Evolutionary conservation across 2,888 invertebrate genomes (phyloP).

Genomic region (Psylliodes chrysocephalus): DNA sequence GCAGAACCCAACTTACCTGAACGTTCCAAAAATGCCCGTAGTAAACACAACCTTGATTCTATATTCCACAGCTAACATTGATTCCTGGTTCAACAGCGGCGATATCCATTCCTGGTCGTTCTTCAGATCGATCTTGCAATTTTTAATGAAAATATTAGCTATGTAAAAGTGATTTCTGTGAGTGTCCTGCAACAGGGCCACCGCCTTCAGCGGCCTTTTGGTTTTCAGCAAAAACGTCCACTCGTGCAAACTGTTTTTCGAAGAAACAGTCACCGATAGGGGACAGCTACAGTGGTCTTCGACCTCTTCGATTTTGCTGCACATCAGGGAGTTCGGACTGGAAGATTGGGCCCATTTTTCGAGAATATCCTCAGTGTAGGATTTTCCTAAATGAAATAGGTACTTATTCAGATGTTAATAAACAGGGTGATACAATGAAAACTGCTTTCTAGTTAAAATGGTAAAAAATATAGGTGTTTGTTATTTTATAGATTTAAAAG

Average conservation of each 20-base stretch:
- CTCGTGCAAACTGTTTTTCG: constrained; percentile 70
- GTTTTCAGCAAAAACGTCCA: constrained; percentile 72
- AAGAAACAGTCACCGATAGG: constrained; percentile 70
- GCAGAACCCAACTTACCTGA: too few relatives aligned
- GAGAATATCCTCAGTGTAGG: constrained; percentile 71
- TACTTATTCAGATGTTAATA: too few relatives aligned
- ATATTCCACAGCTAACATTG: constrained; percentile 47
- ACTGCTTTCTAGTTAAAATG: too few relatives aligned
- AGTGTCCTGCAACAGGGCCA: constrained; percentile 76
- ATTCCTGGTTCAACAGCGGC: constrained; percentile 45
- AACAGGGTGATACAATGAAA: too few relatives aligned
- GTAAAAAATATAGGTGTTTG: too few relatives aligned
- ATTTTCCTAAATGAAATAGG: constrained; percentile 61
- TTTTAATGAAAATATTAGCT: constrained; percentile 63
- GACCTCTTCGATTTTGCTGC: constrained; percentile 70
- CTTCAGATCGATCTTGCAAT: constrained; percentile 50
- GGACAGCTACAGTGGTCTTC: constrained; percentile 70
- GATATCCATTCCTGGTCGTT: constrained; percentile 69
- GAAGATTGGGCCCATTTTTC: constrained; percentile 73
- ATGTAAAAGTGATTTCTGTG: constrained; percentile 75
- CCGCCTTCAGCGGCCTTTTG: constrained; percentile 68
- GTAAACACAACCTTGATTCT: constrained; percentile 52
- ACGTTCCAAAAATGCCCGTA: constrained; percentile 81
- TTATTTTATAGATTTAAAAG: too few relatives aligned
- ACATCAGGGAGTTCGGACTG: constrained; percentile 72